Percentiles rank a stretch among this genome's conserved stretches.
phyloP scores from a whole-genome alignment of 2,113 vertebrate genomes.

The Perca fluviatilis region DNA sequence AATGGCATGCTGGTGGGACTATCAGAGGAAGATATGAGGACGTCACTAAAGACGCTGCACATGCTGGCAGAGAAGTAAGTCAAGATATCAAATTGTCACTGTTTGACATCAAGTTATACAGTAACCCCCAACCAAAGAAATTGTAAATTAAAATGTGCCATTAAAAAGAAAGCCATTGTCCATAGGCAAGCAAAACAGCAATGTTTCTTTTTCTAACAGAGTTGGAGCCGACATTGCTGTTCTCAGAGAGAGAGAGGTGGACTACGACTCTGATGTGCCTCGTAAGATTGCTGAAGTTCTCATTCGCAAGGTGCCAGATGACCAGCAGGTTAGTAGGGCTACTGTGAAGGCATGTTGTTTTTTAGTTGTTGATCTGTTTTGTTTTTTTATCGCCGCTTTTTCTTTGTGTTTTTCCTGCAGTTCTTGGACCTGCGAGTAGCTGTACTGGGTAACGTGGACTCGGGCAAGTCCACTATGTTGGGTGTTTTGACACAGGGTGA shows the following conservation, averaged over 20 bases:
- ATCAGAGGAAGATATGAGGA: constrained; percentile 94
- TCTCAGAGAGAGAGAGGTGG: constrained; percentile 93
- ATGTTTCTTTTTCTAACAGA: constrained; percentile 76
- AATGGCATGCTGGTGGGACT: constrained; percentile 97
- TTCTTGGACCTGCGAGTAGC: constrained; percentile 97
- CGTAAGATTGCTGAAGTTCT: constrained; percentile 96
- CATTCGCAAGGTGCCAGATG: constrained; percentile 97
- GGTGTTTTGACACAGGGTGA: constrained; percentile 98
- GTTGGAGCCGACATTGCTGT: constrained; percentile 97
- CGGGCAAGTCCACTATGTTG: constrained; percentile 96
- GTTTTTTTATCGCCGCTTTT: not conserved
- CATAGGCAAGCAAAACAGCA: not conserved
- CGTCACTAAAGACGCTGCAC: constrained; percentile 94
- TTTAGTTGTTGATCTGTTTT: not conserved
- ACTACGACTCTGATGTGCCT: constrained; percentile 91
- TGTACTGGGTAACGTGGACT: constrained; percentile 97
- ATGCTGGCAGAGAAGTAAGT: constrained; percentile 96
- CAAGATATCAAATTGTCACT: not conserved
- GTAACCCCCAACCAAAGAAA: not conserved
- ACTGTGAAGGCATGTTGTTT: not conserved
- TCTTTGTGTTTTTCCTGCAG: constrained; percentile 74
- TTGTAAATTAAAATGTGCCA: not conserved
- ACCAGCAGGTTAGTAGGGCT: constrained; percentile 91
- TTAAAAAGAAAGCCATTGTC: not conserved
- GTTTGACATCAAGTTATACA: not conserved